Evolutionary conservation across 2,888 invertebrate genomes (phyloP), one percentile per base, ranked within the genome.

Genomic region (Scaptomyza reducta): DNA sequence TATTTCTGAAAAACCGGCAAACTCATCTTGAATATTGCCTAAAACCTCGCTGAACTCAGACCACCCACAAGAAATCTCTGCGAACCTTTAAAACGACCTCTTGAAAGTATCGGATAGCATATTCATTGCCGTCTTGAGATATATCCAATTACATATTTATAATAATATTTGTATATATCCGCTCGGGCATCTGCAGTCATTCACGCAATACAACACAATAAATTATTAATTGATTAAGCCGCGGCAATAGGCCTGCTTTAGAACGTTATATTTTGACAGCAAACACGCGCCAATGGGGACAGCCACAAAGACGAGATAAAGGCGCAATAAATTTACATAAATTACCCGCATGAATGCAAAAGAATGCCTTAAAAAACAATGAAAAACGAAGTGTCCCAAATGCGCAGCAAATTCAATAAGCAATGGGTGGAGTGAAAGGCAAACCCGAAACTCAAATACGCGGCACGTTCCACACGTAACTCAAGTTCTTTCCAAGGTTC

Each of bases 291-390:
- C 69, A 53, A 22, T 58, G 45, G 33, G 35, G 31, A 55, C 57
- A 42, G 50, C 45, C 45, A 31, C 40, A 41, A 44, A 27, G 38
- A 53, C 25, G 11, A 14, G 14, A 83, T 74, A 79, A 86, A 74
- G 72, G 74, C 70, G 71, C 75, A 78, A 85, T 74, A 85, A 83
- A 87, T 88, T 88, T 87, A 74, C 89, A 89, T 88, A 88, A 88
- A 88, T 88, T 88, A 87, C 80, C 80, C 78, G 81, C 75, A 80
- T 89, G 76, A 79, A 87, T 89, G 78, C 76, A 74, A 87, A 83
- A 83, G 70, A 77, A 80, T 59, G 55, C 50, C 66, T 42, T 35
- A 3, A 68, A 51, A 7, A 33, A 9, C 13, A 16, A 27, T 9
- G 7, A 7, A 35, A 25, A 42, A 50, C 46, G 60, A 79, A 82